Evolutionary conservation across 2,113 vertebrate species (phyloP).

Genomic region (Sylvietta virens): DNA sequence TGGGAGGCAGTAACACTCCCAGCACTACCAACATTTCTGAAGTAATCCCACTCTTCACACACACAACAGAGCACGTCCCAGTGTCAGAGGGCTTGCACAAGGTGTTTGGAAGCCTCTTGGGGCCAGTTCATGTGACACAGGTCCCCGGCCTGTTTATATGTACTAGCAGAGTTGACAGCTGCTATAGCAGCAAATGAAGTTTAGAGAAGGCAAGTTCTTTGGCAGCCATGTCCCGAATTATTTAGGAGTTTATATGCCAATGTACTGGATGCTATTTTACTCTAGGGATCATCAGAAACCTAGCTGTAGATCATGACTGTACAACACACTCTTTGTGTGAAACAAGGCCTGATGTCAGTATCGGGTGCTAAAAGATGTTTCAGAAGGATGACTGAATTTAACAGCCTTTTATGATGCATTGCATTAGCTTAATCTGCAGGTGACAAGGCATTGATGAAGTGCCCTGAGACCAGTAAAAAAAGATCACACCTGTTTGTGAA

Average conservation of each 20-base stretch:
- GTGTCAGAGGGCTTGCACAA: neutral
- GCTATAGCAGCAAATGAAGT: neutral
- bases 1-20: neutral
- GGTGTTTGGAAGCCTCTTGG: neutral
- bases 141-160: neutral
- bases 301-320: neutral
- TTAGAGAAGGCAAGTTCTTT: neutral
- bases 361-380: conserved; percentile 13
- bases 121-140: neutral
- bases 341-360: neutral
- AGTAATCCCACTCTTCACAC: neutral
- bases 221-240: neutral
- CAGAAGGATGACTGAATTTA: neutral
- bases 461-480: neutral
- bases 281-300: neutral
- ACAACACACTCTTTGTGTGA: neutral
- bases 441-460: conserved; percentile 8
- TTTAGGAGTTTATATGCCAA: neutral
- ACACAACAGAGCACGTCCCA: rapidly evolving
- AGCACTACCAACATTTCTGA: neutral
- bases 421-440: neutral
- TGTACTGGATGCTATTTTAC: neutral
- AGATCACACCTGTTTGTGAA: neutral
- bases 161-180: neutral
- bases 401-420: neutral